Base-by-base conservation (phyloP, 2,888 invertebrate genomes). In the Ptilodon capucinus region DNA sequence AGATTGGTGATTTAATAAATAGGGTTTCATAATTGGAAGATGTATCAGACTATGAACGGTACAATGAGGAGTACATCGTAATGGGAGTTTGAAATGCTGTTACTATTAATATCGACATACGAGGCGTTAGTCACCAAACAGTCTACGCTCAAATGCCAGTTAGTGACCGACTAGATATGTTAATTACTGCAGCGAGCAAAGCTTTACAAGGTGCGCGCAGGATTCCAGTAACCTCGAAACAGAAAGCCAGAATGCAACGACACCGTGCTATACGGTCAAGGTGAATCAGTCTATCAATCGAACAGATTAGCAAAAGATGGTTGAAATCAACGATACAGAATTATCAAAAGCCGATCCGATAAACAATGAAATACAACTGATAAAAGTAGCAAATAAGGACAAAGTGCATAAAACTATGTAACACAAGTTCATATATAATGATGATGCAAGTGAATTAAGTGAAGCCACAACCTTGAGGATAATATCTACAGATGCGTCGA, bases 211-310 rank as follows among this genome's bases (percentile, higher is more conserved):
- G 68, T 63, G 59, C 52, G 58, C 62, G 60, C 71, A 75, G 72
- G 74, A 81, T 76, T 72, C 68, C 64, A 74, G 73, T 71, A 81
- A 81, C 84, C 84, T 88, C 81, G 81, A 77, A 81, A 81, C 75
- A 72, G 83, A 86, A 87, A 87, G 85, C 83, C 74, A 66, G 68
- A 65, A 73, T 72, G 67, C 68, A 73, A 69, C 68, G 68, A 65
- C 65, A 72, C 60, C 54, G 60, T 57, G 67, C 60, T 64, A 75
- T 76, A 80, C 74, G 86, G 86, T 85, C 88, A 89, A 88, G 87
- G 87, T 78, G 65, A 77, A 77, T 78, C 64, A 60, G 78, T 79
- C 63, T 69, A 66, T 57, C 55, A 48, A 64, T 57, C 60, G 51
- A 51, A 57, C 46, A 40, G 39, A 64, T 68, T 60, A 63, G 50